Evolutionary conservation across 1,140 invertebrate genomes (phyloP).

Genomic region (Nylanderia fulva): DNA sequence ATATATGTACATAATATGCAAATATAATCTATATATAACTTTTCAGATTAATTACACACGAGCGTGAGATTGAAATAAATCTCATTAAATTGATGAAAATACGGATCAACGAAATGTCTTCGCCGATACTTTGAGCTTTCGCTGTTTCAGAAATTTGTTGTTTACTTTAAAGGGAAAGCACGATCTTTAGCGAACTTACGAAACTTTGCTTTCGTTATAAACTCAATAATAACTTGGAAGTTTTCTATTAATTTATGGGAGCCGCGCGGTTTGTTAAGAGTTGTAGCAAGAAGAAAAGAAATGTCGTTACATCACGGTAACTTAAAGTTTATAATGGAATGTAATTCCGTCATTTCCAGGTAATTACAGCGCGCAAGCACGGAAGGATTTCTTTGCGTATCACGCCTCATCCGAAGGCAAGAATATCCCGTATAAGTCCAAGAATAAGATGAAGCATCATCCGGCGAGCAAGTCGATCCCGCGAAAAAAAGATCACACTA

Average conservation of each 20-base stretch:
- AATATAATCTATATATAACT: neutral
- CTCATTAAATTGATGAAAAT: slow-evolving; percentile 20
- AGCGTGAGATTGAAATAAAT: neutral
- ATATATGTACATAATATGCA: neutral
- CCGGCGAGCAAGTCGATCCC: slow-evolving; percentile 75
- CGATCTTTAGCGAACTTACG: slow-evolving; percentile 16
- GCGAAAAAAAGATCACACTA: slow-evolving; percentile 78
- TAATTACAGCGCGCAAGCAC: slow-evolving; percentile 58
- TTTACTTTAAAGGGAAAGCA: slow-evolving; percentile 36
- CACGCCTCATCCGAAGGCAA: slow-evolving; percentile 53
- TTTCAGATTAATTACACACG: neutral
- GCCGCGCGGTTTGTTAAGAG: slow-evolving; percentile 46
- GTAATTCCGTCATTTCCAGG: slow-evolving; percentile 43
- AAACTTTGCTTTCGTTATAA: slow-evolving; percentile 56
- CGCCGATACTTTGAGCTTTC: slow-evolving; percentile 31
- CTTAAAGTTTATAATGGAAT: slow-evolving; percentile 44
- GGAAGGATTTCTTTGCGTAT: slow-evolving; percentile 49
- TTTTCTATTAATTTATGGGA: slow-evolving; percentile 58
- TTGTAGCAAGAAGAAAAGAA: slow-evolving; percentile 28
- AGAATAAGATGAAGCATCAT: slow-evolving; percentile 75
- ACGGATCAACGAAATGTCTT: slow-evolving; percentile 5
- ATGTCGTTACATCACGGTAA: slow-evolving; percentile 35
- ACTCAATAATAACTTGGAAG: slow-evolving; percentile 56
- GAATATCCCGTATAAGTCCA: slow-evolving; percentile 67
- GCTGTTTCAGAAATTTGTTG: slow-evolving; percentile 9